Evolutionary conservation across 2,113 vertebrate genomes (phyloP).

Genomic region (Etheostoma spectabile): DNA sequence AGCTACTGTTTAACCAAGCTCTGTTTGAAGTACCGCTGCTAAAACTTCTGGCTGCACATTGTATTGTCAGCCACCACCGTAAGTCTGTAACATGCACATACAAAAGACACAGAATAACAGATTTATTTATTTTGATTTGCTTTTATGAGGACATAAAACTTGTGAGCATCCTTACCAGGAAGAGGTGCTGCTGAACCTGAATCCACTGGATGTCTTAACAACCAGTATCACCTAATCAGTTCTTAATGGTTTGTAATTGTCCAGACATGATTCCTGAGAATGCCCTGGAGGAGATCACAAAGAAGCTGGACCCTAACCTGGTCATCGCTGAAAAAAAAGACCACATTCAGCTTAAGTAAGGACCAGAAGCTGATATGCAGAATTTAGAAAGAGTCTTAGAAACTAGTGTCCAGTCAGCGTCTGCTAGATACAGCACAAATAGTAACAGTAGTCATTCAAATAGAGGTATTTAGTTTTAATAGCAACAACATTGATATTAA

Average conservation of each 20-base stretch:
- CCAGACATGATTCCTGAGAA: conserved; percentile 98
- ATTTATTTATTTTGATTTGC: neutral
- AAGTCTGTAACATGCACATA: conserved; percentile 76
- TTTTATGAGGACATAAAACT: neutral
- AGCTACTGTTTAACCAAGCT: conserved; percentile 95
- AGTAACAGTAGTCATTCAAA: neutral
- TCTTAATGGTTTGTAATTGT: conserved; percentile 17
- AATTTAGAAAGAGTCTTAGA: neutral
- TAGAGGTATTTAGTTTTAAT: neutral
- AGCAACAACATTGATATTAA: neutral
- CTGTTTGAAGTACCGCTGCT: conserved; percentile 96
- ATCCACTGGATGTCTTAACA: neutral
- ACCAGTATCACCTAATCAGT: neutral
- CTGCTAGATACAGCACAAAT: neutral
- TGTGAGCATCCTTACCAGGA: neutral
- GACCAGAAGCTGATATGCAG: neutral
- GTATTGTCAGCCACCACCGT: conserved; percentile 96
- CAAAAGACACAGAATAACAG: neutral
- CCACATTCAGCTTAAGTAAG: conserved; percentile 92
- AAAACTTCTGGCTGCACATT: conserved; percentile 95
- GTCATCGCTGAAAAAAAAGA: conserved; percentile 92
- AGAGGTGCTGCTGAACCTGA: neutral
- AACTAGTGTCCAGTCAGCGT: neutral
- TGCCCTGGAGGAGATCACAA: conserved; percentile 96
- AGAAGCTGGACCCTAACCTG: conserved; percentile 94